These are phyloP conservation scores for Gorilla gorilla DNA, from an alignment of 2,113 vertebrate genomes.

Conservation along the genomic window DNA sequence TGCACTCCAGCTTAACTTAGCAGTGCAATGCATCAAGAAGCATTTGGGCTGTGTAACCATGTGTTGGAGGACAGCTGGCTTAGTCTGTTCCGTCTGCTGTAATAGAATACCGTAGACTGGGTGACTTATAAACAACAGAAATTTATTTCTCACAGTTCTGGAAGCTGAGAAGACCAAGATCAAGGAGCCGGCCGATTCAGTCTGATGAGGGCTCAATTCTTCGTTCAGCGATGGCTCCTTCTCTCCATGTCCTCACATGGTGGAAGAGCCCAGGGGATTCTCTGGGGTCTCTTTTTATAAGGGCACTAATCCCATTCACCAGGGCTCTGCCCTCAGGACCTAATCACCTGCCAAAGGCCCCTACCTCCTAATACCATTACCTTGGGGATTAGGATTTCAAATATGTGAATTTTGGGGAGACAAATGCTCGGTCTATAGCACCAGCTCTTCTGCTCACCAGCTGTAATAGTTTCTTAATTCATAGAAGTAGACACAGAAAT, in stretches of 20 bases:
- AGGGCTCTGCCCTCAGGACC: background rate
- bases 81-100: too few species aligned
- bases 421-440: too few species aligned
- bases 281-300: too few species aligned
- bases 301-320: background rate
- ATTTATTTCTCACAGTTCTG: background rate
- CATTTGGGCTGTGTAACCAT: accelerated
- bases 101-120: background rate
- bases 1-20: accelerated
- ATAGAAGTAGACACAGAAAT: background rate
- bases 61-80: background rate
- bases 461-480: background rate
- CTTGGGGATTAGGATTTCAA: background rate
- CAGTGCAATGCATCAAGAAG: background rate
- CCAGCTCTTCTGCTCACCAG: too few species aligned
- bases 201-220: background rate
- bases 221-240: background rate
- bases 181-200: accelerated
- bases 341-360: background rate
- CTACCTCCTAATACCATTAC: too few species aligned
- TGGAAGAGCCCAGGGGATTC: accelerated
- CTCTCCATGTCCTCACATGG: background rate
- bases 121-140: background rate
- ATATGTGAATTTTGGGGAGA: background rate
- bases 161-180: background rate